Evolutionary conservation across 2,888 invertebrate genomes (phyloP), one percentile per base, ranked within the genome.

Genomic region (Rambutsinella grinnellia): DNA sequence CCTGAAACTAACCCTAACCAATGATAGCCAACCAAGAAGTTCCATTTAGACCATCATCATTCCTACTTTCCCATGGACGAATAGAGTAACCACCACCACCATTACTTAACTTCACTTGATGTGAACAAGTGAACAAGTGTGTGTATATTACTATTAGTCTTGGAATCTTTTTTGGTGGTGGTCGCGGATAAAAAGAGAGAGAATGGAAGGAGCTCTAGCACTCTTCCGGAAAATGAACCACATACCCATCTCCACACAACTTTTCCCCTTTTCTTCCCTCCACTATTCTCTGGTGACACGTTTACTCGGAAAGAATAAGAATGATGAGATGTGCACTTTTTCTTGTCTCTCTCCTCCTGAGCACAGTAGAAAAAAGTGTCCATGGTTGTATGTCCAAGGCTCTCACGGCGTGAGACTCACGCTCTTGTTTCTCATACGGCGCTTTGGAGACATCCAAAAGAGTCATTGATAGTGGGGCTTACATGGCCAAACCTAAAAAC

Each of bases 211-310:
- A 49, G 74, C 46, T 69, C 23, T 70, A 66, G 71, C 79, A 79
- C 66, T 76, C 76, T 70, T 79, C 76, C 79, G 79, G 76, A 79
- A 79, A 79, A 79, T 79, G 79, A 79, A 76, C 76, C 79, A 79
- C 79, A 79, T 56, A 71, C 70, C 63, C 13, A 23, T 13, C 5
- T 36, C 36, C 13, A 36, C 36, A 36, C 36, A 36, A 36, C 36
- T 36, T 36, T 36, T 36, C 36, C 36, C 36, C 13, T 36, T 36
- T 36, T 13, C 36, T 3, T 54, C 23, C 69, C 75, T 79, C 63
- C 79, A 79, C 58, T 79, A 75, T 70, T 79, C 78, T 79, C 78
- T 65, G 67, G 78, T 79, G 78, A 79, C 78, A 79, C 78, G 78
- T 79, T 79, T 75, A 75, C 78, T 79, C 65, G 70, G 58, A 66